Evolutionary conservation across 1,140 invertebrate species (phyloP).

Genomic region (Bradynema listronoti): DNA sequence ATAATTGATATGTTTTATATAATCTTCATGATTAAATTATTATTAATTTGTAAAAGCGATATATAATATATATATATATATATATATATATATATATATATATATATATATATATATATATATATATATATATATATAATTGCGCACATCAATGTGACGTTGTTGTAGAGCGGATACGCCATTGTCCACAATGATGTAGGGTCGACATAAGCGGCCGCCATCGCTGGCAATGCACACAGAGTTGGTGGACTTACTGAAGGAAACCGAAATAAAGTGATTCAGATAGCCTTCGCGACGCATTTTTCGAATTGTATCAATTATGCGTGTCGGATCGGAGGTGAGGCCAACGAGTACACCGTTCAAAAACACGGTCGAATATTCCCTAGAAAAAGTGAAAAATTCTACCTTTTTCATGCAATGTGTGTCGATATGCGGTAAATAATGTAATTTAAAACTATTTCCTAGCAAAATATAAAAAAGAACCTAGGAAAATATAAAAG

Average conservation of each 20-base stretch:
- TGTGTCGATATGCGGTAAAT: not conserved
- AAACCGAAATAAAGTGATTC: conserved; percentile 78
- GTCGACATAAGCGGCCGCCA: conserved; percentile 85
- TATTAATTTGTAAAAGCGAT: no score
- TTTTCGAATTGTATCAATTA: conserved; percentile 70
- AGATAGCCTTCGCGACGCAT: conserved; percentile 76
- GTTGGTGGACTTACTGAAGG: conserved; percentile 75
- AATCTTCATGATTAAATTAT: no score
- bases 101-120: no score
- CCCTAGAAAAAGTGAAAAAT: conserved; percentile 43
- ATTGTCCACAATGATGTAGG: conserved; percentile 63
- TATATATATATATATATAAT: conserved; percentile 17
- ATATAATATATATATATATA: no score
- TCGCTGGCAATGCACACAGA: conserved; percentile 92
- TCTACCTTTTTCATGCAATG: no score
- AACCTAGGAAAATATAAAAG: no score
- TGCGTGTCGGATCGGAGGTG: conserved; percentile 51
- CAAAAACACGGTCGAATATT: conserved; percentile 72
- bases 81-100: no score
- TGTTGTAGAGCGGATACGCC: conserved; percentile 58
- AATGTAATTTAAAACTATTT: not conserved
- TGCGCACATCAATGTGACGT: conserved; percentile 57
- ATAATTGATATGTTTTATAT: no score
- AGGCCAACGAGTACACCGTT: conserved; percentile 68
- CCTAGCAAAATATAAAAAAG: no score